Evolutionary conservation across 2,113 vertebrate genomes (phyloP), one percentile per base, ranked within the genome.

Genomic region (cattle (Bos taurus)): DNA sequence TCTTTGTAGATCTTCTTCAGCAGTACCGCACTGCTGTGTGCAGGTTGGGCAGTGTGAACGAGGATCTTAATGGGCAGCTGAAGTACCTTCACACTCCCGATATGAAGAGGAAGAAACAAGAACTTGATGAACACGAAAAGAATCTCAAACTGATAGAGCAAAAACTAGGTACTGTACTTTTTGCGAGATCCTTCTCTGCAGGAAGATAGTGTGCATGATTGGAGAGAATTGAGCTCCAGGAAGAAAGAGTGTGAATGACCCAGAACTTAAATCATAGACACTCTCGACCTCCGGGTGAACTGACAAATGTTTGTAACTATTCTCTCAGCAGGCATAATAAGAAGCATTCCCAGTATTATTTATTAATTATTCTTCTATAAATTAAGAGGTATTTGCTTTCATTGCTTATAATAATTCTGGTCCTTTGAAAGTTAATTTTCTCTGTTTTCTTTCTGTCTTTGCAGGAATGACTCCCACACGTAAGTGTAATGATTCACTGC

Each of bases 141-240:
- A 98, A 97, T 94, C 98, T 99, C 94, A 97, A 98, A 85, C 93
- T 99, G 56, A 99, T 99, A 52, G 99, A 99, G 77, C 98, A 98
- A 85, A 98, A 99, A 71, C 98, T 99, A 33, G 98, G 99, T 99
- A 98, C 56, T 98, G 62, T 30, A 12, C 13, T 71, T 86, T 93
- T 89, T 92, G 6, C 90, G 89, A 97, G 33, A 57, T 91, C 46
- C 52, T 98, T 87, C 36, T 86, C 19, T 97, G 21, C 50, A 85
- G 88, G 86, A 94, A 92, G 36, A 46, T 96, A 74, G 36, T 96
- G 59, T 80, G 96, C 83, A 10, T 91, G 77, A 25, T 95, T 84
- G 74, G 10, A 96, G 52, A 93, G 30, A 40, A 36, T 92, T 52
- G 43, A 77, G 26, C 30, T 50, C 6, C 33, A 67, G 90, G 50